Percentiles rank a stretch among this genome's conserved stretches.
Conservation (phyloP, 2,888 invertebrate genomes). For the Synanthedon formicaeformis region DNA sequence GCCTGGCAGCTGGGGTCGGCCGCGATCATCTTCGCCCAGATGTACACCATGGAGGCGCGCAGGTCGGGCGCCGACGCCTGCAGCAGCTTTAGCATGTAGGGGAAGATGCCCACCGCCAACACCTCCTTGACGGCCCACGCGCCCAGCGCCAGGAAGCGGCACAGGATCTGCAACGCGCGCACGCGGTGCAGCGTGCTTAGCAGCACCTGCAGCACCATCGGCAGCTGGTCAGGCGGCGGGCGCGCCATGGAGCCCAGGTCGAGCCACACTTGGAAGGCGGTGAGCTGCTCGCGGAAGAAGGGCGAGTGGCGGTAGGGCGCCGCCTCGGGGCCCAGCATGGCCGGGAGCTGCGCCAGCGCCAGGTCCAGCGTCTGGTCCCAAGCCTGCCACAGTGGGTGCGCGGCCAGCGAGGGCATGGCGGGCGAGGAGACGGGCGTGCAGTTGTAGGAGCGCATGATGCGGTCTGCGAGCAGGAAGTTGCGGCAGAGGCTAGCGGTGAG, state of each 20-base stretch:
- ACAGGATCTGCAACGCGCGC: constrained; percentile 92
- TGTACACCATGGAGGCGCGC: constrained; percentile 92
- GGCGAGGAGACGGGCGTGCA: constrained; percentile 97
- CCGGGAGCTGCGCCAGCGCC: constrained; percentile 90
- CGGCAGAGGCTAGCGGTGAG: constrained; percentile 98
- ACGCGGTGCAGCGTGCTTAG: constrained; percentile 84
- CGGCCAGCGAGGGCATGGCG: constrained; percentile 88
- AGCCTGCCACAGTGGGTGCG: constrained; percentile 94
- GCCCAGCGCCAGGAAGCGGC: constrained; percentile 94
- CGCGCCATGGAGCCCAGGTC: constrained; percentile 75
- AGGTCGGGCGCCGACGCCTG: constrained; percentile 95
- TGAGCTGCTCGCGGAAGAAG: constrained; percentile 98
- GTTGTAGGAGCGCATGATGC: constrained; percentile 95
- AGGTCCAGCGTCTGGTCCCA: constrained; percentile 98
- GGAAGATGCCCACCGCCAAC: constrained; percentile 97
- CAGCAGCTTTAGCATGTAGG: constrained; percentile 95
- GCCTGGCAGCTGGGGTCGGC: constrained; percentile 96
- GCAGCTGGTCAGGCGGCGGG: constrained; percentile 95
- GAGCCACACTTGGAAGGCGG: constrained; percentile 97
- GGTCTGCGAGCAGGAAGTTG: constrained; percentile 95
- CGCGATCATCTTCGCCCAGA: constrained; percentile 98
- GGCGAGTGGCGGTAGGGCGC: constrained; percentile 80
- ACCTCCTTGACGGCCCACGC: constrained; percentile 84
- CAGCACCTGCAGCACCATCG: constrained; percentile 94
- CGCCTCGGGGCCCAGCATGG: constrained; percentile 65